Base-by-base conservation (phyloP, 1,140 invertebrate genomes). In the Nixonia krombeini region DNA sequence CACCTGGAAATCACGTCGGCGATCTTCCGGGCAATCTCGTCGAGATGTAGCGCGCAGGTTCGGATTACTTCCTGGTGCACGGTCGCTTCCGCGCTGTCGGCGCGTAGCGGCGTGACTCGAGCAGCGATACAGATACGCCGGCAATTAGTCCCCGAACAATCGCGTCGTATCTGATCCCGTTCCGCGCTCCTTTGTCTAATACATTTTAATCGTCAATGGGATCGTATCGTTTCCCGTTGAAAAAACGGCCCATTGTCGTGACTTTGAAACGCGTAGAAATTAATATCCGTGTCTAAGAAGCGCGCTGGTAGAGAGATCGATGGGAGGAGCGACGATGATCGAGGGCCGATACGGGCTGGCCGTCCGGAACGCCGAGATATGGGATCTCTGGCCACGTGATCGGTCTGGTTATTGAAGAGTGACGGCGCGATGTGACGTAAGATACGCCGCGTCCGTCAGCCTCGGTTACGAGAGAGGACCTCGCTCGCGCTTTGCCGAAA, bases 151-250 rank as follows among this genome's bases (percentile, higher is more conserved):
- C 72, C 53, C 57, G 63, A 74, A 70, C 63, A 70, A 76, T 78
- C 68, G 35, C 40, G 63, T 78, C 62, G 72, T 78, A 79, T 74
- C 78, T 73, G 78, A 80, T 80, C 64, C n/a, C n/a, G n/a, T n/a
- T n/a, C 65, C 41, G 41, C 64, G 55, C 62, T 65, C 44, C 53
- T 50, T 45, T 53, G 46, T 38, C 47, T 44, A 17, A 45, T 74
- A 72, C 72, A 56, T 71, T 70, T 80, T 80, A 80, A 81, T 81
- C 78, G 71, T 71, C 72, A 73, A 78, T 74, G 47, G 57, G 73
- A 80, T 81, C 78, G 78, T 80, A 80, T 81, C 80, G 78, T 76
- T n/a, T n/a, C n/a, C 73, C 62, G 66, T 69, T 62, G 70, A 73
- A 76, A n/a, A n/a, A n/a, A n/a, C n/a, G n/a, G n/a, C n/a, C n/a